A percentile compares a stretch with the other conserved stretches of the same genome.
phyloP scores from a whole-genome alignment of 1,140 invertebrate species.

The Oncopeltus fasciatus region DNA sequence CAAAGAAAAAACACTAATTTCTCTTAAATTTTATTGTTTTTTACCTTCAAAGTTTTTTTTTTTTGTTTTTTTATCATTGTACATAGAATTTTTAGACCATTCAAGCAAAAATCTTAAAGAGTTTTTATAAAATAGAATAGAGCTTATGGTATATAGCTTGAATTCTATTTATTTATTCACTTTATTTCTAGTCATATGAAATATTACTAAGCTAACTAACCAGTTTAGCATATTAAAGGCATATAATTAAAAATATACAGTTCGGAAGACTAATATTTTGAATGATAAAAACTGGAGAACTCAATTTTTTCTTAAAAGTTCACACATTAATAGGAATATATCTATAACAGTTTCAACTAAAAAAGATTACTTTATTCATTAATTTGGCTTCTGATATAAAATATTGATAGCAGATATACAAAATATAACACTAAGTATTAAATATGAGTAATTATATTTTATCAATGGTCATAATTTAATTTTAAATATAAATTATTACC shows the following conservation, averaged over 20 bases:
- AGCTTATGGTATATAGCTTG: not conserved
- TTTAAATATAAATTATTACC: not conserved
- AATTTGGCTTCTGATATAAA: not conserved
- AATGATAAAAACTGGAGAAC: not conserved
- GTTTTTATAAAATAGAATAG: not conserved
- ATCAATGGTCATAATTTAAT: not conserved
- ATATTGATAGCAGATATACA: not conserved
- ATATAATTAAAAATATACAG: not conserved
- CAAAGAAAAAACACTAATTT: no score
- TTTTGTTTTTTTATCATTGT: no score
- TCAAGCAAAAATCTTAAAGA: not conserved
- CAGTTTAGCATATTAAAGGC: no score
- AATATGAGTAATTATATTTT: not conserved
- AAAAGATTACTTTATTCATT: not conserved
- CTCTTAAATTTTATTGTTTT: no score
- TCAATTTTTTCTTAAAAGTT: not conserved
- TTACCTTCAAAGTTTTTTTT: no score
- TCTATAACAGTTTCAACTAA: not conserved
- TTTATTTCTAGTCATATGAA: not conserved
- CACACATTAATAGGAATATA: not conserved
- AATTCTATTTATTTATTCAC: not conserved
- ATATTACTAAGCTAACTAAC: no score
- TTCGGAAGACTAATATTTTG: not conserved
- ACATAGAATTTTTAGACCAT: no score
- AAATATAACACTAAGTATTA: not conserved